phyloP scores from a whole-genome alignment of 2,113 vertebrate species.

The Chaetodon trifascialis region DNA sequence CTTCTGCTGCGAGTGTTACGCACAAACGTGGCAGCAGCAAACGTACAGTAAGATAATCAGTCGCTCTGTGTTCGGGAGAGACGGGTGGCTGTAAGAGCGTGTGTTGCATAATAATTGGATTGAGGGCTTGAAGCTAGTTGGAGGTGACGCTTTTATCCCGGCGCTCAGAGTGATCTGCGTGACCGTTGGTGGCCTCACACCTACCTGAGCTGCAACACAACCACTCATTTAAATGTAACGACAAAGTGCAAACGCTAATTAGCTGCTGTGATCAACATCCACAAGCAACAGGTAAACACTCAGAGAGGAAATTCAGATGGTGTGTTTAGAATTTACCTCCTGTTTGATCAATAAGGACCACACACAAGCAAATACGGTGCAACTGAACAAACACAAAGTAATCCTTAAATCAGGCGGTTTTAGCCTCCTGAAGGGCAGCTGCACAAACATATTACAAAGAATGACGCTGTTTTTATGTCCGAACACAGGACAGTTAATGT shows the following conservation, averaged over 20 bases:
- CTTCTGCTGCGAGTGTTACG: not conserved
- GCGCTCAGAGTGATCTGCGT: not conserved
- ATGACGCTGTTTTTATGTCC: no score
- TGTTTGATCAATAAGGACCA: not conserved
- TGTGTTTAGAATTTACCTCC: not conserved
- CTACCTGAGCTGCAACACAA: not conserved
- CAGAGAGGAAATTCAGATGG: no score
- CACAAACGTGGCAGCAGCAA: not conserved
- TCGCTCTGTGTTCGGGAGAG: not conserved
- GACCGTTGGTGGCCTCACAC: not conserved
- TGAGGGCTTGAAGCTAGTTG: slow-evolving; percentile 60
- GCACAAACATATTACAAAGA: no score
- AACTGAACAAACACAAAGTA: not conserved
- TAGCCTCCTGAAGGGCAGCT: not conserved
- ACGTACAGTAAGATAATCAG: not conserved
- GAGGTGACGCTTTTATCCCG: slow-evolving; percentile 34
- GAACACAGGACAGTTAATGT: no score
- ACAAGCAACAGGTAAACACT: no score
- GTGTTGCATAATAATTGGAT: slow-evolving; percentile 75
- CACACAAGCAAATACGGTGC: not conserved
- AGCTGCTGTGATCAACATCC: no score
- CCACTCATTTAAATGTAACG: not conserved
- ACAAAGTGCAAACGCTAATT: no score
- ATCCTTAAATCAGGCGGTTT: not conserved
- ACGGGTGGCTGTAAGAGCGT: slow-evolving; percentile 9